phyloP scores from a whole-genome alignment of 2,113 vertebrate genomes.

The Haliaeetus leucogaster region DNA sequence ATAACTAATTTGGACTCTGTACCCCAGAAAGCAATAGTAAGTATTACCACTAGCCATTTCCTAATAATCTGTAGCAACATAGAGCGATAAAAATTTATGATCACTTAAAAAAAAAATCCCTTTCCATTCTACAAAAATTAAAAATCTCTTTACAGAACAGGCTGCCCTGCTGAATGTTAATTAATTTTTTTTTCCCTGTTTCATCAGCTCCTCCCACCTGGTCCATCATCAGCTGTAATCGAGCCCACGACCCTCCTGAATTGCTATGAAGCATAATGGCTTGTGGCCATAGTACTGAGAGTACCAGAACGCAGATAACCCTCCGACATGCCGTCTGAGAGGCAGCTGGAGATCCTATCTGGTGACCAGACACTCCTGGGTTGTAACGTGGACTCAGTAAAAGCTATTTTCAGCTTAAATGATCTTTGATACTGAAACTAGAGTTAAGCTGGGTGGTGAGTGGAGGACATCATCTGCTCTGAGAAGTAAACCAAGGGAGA shows the following conservation, averaged over 20 bases:
- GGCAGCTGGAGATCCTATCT: conserved; percentile 22
- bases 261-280: not conserved
- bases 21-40: not conserved
- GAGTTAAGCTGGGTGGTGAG: not conserved
- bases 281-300: not conserved
- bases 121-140: not conserved
- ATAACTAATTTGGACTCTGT: not conserved
- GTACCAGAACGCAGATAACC: not conserved
- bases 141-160: not conserved
- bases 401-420: conserved; percentile 34
- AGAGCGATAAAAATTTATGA: not conserved
- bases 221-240: not conserved
- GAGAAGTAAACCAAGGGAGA: not conserved
- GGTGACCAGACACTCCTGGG: not conserved
- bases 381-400: not conserved
- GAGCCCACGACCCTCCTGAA: not conserved
- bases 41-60: not conserved
- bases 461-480: not conserved
- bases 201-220: not conserved
- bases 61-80: not conserved
- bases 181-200: not conserved
- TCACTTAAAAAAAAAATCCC: not conserved
- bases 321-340: not conserved
- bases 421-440: conserved; percentile 31
- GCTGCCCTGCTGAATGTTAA: not conserved